These are phyloP conservation scores for Bungarus multicinctus DNA, from an alignment of 2,113 vertebrate genomes.

Conservation along the genomic window DNA sequence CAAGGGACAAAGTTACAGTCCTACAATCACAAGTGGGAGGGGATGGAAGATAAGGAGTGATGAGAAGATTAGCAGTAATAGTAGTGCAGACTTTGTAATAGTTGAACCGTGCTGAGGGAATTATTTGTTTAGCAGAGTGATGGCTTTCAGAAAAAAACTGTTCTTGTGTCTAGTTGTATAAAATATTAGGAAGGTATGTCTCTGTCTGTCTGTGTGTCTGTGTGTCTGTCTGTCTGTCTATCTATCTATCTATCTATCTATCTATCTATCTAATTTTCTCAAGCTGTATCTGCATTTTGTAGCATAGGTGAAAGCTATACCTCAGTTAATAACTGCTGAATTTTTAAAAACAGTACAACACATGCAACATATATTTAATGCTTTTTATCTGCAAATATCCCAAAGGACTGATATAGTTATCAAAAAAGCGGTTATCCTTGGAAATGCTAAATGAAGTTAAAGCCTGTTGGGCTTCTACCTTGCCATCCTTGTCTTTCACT, in stretches of 20 bases:
- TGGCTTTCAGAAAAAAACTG: too few relatives aligned
- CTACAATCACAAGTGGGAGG: too few relatives aligned
- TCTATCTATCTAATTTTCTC: background rate
- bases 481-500: slow-evolving; percentile 27
- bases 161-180: too few relatives aligned
- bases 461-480: slow-evolving; percentile 47
- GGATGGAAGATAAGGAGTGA: too few relatives aligned
- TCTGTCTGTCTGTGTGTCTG: background rate
- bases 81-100: too few relatives aligned
- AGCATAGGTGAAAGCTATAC: background rate
- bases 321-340: slow-evolving; percentile 42
- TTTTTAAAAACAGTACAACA: slow-evolving; percentile 17
- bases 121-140: too few relatives aligned
- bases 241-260: background rate
- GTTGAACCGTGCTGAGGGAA: too few relatives aligned
- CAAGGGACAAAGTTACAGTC: too few relatives aligned
- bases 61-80: too few relatives aligned
- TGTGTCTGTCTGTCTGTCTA: background rate
- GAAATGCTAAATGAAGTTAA: slow-evolving; percentile 60
- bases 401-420: slow-evolving; percentile 36
- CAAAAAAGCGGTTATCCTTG: slow-evolving; percentile 47
- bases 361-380: slow-evolving; percentile 34
- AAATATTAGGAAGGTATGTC: background rate
- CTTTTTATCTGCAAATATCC: slow-evolving; percentile 44
- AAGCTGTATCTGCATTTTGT: background rate